Evolutionary conservation across 2,888 invertebrate species (phyloP), one percentile per base, ranked within the genome.

Genomic region (Phrixothrix hirtus): DNA sequence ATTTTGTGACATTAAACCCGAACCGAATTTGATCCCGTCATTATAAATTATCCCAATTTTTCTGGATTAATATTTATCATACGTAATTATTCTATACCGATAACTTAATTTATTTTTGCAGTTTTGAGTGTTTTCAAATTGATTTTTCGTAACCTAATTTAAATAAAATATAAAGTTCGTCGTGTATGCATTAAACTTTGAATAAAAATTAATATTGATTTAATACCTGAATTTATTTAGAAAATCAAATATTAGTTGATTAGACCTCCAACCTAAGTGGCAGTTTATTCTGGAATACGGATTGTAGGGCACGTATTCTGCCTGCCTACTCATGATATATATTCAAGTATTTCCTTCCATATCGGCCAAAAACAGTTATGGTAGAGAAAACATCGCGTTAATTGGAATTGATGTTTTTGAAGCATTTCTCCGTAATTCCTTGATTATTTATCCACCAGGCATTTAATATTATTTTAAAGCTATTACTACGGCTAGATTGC

Each of bases 301-400:
- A 43, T 50, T 50, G 43, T 42, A 26, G 26, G 32, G 43, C 50
- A 50, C 50, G 50, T 50, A 37, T 44, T 36, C 43, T 44, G 43
- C 29, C 43, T 37, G 27, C 25, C 38, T 32, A 21, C 21, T n/a
- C n/a, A 32, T 50, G 50, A 50, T 50, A 50, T 50, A 50, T 50
- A 37, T 43, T 48, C 34, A 14, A 21, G 21, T 29, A 27, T 29
- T 48, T 48, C 41, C 47, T 46, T 47, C 36, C 42, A 14, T 34
- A 34, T 37, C 38, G 13, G 31, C 25, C 12, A 17, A 5, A 29
- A 29, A 45, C 36, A 29, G 9, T 14, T 12, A 29, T 36, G 36
- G 37, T 36, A 37, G 16, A 32, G 25, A 44, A 12, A 44, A 44
- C 35, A 31, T 32, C 38, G 15, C 29, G 12, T 21, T 46, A 46